Conservation (phyloP, 2,888 invertebrate genomes). For the Athetis lepigone region DNA sequence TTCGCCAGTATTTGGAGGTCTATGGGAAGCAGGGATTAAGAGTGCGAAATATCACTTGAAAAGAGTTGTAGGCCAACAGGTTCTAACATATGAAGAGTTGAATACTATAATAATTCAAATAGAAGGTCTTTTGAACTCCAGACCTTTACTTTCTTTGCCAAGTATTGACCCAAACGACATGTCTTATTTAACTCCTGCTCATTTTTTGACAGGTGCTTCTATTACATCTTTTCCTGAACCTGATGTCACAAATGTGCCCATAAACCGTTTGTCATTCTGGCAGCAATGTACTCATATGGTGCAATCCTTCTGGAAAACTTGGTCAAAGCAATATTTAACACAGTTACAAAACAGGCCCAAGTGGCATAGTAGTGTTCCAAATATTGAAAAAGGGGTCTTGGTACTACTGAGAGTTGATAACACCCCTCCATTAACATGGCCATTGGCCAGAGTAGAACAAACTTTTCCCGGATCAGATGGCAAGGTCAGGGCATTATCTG, state of each 20-base stretch:
- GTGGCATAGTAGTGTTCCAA: constrained; percentile 11
- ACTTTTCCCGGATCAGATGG: constrained; percentile 18
- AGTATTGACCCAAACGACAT: too few species aligned
- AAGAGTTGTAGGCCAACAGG: too few species aligned
- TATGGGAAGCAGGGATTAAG: too few species aligned
- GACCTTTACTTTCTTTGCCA: too few species aligned
- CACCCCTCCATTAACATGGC: constrained; percentile 10
- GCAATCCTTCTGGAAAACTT: constrained; percentile 8
- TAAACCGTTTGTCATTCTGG: constrained; percentile 1
- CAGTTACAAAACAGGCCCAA: constrained; percentile 17
- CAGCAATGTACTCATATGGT: constrained; percentile 4
- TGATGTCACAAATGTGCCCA: constrained; percentile 1
- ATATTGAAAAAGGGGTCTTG: constrained; percentile 13
- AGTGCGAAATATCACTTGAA: too few species aligned
- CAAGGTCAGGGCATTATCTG: constrained; percentile 19
- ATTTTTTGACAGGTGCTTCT: constrained; percentile 14
- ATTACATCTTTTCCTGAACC: constrained; percentile 1
- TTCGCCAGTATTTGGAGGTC: too few species aligned
- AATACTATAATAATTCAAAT: too few species aligned
- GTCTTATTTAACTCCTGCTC: too few species aligned
- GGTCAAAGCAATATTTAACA: constrained; percentile 17
- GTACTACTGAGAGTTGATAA: constrained; percentile 12
- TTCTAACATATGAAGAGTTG: too few species aligned
- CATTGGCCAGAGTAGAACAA: constrained; percentile 15
- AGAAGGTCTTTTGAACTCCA: too few species aligned